These are phyloP conservation scores for Tachyglossus aculeatus DNA, from an alignment of 2,797 vertebrate genomes.

Conservation along the genomic window DNA sequence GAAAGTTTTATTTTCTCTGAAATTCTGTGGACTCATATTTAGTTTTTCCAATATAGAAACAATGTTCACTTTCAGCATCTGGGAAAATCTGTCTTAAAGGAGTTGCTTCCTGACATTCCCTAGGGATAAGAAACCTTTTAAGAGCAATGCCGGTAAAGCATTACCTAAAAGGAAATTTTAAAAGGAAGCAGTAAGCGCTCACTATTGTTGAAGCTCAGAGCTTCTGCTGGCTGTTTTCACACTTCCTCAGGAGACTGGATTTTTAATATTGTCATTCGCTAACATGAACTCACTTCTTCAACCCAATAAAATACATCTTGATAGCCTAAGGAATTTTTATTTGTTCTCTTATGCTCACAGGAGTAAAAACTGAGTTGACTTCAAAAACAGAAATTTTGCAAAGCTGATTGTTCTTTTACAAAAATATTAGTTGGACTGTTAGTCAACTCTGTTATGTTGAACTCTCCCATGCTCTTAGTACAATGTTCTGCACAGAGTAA, in stretches of 20 bases:
- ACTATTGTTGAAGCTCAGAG: neutral
- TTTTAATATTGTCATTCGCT: conserved; percentile 36
- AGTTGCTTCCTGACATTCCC: neutral
- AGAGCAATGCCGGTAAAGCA: conserved; percentile 2
- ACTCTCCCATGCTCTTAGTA: too few species aligned
- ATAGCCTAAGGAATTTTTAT: conserved; percentile 66
- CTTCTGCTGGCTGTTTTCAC: conserved; percentile 52
- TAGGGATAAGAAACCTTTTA: conserved; percentile 1
- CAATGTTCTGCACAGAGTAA: too few species aligned
- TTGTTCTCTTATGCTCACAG: conserved; percentile 46
- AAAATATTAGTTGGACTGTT: too few species aligned
- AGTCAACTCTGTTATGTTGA: too few species aligned
- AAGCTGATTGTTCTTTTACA: conserved; percentile 30
- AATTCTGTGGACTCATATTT: neutral
- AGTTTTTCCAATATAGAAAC: neutral
- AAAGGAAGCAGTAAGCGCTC: conserved; percentile 23
- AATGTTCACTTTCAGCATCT: neutral
- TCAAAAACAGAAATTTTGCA: conserved; percentile 44
- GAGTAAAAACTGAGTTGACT: conserved; percentile 64
- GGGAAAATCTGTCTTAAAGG: neutral
- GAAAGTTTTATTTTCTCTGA: neutral
- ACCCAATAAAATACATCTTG: conserved; percentile 61
- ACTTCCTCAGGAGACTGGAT: conserved; percentile 59
- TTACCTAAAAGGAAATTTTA: conserved; percentile 13
- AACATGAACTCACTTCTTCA: conserved; percentile 52